These are phyloP conservation scores for Podabrus alpinus DNA, from an alignment of 2,888 invertebrate species.

Conservation along the genomic window DNA sequence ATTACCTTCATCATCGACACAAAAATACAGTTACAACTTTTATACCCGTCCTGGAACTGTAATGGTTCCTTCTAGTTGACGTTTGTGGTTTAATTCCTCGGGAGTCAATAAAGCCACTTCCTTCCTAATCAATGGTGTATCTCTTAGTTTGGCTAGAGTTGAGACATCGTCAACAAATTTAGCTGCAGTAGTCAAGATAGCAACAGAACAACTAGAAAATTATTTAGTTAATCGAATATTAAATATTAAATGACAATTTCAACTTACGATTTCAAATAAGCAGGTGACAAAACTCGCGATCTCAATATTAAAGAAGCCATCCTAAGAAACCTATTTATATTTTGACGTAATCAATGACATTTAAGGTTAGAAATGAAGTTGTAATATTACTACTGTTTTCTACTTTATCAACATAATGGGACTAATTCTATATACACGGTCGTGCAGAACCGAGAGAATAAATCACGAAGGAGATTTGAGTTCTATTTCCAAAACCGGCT, in stretches of 20 bases:
- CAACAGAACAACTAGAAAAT: conserved; percentile 37
- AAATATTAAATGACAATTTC: not conserved
- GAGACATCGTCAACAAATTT: conserved; percentile 38
- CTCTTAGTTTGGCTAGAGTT: conserved; percentile 46
- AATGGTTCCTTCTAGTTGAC: conserved; percentile 58
- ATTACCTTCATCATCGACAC: not conserved
- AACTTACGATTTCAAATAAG: not conserved
- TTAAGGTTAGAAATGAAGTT: not conserved
- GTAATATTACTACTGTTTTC: not conserved
- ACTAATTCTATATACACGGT: not conserved
- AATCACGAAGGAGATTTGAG: no score
- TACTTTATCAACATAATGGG: not conserved
- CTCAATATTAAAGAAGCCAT: not conserved
- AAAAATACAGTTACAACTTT: conserved; percentile 20
- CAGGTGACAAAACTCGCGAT: not conserved
- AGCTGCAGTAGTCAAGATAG: conserved; percentile 41
- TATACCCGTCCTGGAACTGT: conserved; percentile 61
- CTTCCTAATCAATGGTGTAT: conserved; percentile 57
- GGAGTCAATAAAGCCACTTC: conserved; percentile 59
- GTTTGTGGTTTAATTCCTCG: conserved; percentile 58
- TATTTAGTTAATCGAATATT: not conserved
- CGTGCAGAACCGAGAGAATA: no score
- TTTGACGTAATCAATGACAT: not conserved
- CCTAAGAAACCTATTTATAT: not conserved
- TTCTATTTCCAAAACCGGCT: no score